Conservation (phyloP, 2,888 invertebrate genomes). For the Apotomis capreana region DNA sequence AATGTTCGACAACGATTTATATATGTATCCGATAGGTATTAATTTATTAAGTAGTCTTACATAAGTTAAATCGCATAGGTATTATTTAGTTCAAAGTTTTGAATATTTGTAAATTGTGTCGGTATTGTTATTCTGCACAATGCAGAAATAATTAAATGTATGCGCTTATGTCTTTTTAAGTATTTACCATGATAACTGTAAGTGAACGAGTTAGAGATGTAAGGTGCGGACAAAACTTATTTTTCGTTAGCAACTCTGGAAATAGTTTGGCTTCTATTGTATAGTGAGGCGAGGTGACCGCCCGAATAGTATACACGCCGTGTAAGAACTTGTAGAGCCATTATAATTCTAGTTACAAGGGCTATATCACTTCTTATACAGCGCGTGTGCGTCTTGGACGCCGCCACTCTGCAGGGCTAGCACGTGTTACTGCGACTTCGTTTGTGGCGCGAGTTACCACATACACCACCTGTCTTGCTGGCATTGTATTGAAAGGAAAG, state of each 20-base stretch:
- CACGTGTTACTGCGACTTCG: no score
- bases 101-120: constrained; percentile 82
- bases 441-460: no score
- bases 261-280: constrained; percentile 10
- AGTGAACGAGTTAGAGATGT: constrained; percentile 34
- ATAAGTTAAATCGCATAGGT: constrained; percentile 66
- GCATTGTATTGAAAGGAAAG: no score
- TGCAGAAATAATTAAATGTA: constrained; percentile 83
- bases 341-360: no score
- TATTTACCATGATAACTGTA: constrained; percentile 54
- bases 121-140: constrained; percentile 84
- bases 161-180: constrained; percentile 81
- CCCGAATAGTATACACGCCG: background rate
- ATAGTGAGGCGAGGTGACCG: background rate
- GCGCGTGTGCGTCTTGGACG: no score
- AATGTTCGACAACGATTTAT: constrained; percentile 62
- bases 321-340: no score
- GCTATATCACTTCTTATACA: no score
- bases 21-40: constrained; percentile 62
- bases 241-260: constrained; percentile 19
- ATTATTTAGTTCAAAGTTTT: constrained; percentile 68
- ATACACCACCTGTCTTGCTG: no score
- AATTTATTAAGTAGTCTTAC: constrained; percentile 79
- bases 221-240: constrained; percentile 24
- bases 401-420: no score